Base-by-base conservation (phyloP, 2,797 vertebrate genomes). In the Peromyscus eremicus region DNA sequence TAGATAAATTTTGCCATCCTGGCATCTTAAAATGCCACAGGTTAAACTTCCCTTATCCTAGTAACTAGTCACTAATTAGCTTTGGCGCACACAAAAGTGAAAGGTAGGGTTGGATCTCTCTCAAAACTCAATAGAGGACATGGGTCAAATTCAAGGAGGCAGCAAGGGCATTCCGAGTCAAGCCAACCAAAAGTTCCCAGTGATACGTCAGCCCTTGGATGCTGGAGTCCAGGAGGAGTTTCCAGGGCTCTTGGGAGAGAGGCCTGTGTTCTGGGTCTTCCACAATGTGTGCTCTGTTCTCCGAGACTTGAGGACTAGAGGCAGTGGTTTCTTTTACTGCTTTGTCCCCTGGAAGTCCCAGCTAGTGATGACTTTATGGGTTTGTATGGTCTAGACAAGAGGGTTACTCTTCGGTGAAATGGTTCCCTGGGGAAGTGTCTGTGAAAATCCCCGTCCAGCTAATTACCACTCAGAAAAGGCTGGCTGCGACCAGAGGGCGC, bases 331-430 rank as follows among this genome's bases (percentile, higher is more conserved):
- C 98, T 98, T 27, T 80, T 80, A 91, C 97, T 94, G 97, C 97
- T 98, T 97, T 98, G 97, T 97, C 98, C 97, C 97, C 87, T 97
- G 98, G 97, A 98, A 86, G n/a, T 97, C 95, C 95, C 97, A 97
- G 98, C 96, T 92, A 98, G 98, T 81, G 98, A 98, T 98, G 98
- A 98, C 98, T 98, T 99, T 98, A 98, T 96, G 97, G 98, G 98
- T 97, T 97, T 97, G 95, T 94, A 73, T 29, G 96, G 98, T 98
- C 98, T 98, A 98, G 98, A 98, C 98, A 98, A 98, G 97, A 98
- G 4, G 19, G 97, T 97, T 97, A 97, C 97, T 98, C 98, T 98
- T 97, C 98, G 98, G 94, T 97, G 92, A 98, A 98, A 98, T 80
- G 94, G 97, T 92, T 98, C 98, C 98, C 96, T 88, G 64, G 98